These are phyloP conservation scores for Tetraodon nigroviridis DNA, from an alignment of 2,113 vertebrate species.

Conservation along the genomic window DNA sequence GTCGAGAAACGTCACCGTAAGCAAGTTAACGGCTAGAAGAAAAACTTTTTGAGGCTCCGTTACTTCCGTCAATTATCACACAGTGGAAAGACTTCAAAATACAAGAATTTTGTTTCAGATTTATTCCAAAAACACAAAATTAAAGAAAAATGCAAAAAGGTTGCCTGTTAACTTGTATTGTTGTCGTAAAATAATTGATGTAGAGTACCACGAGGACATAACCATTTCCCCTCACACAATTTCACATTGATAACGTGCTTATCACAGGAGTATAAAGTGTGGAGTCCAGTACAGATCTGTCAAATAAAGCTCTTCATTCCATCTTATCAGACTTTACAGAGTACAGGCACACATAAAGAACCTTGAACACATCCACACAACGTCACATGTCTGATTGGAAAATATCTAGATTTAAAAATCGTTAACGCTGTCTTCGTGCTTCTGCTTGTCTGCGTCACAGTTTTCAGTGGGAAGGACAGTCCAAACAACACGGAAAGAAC, in stretches of 20 bases:
- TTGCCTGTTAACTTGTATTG: conserved; percentile 19
- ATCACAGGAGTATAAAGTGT: conserved; percentile 46
- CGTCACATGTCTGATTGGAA: conserved; percentile 14
- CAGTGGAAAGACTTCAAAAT: conserved; percentile 3
- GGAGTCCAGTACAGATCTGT: conserved; percentile 43
- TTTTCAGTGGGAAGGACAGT: conserved; percentile 38
- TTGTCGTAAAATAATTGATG: conserved; percentile 30
- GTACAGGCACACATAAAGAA: conserved; percentile 22
- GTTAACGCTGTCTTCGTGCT: conserved; percentile 17
- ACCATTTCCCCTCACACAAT: conserved; percentile 38
- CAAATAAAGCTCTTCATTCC: conserved; percentile 42
- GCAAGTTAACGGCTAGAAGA: too few relatives aligned
- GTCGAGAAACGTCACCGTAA: too few relatives aligned
- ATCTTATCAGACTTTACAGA: conserved; percentile 39
- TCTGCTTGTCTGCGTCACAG: conserved; percentile 39
- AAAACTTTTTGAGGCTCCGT: too few relatives aligned
- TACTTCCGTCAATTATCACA: background rate
- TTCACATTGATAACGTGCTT: conserved; percentile 62
- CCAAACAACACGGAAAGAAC: conserved; percentile 31
- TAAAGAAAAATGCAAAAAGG: conserved; percentile 1
- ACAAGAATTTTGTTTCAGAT: conserved; percentile 35
- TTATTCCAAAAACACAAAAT: conserved; percentile 48
- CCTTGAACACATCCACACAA: conserved; percentile 26
- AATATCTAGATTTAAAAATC: background rate
- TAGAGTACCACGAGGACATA: conserved; percentile 55